Conservation (phyloP, 2,797 vertebrate genomes). For the Luscinia megarhynchos region DNA sequence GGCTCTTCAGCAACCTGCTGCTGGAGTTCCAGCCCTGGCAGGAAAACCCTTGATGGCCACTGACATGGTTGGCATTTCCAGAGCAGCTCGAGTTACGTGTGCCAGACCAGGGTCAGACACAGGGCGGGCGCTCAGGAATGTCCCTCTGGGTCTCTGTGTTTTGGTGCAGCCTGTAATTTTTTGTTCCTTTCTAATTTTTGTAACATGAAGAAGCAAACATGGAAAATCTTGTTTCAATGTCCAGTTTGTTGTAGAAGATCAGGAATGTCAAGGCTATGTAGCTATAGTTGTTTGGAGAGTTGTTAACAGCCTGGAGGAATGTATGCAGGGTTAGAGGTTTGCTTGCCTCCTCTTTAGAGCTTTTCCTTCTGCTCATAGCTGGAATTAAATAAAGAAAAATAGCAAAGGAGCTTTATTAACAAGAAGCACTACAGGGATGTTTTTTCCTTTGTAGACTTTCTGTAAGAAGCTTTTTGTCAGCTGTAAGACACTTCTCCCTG, state of each 20-base stretch:
- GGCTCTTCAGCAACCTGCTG: neutral
- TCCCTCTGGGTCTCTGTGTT: neutral
- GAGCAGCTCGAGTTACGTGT: neutral
- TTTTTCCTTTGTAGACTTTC: neutral
- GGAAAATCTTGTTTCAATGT: slow-evolving; percentile 39
- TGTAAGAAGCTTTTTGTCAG: neutral
- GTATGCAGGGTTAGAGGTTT: neutral
- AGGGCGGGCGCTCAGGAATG: neutral
- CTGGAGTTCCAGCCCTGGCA: neutral
- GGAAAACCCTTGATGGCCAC: neutral
- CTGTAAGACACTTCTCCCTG: neutral
- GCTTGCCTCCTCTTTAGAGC: neutral
- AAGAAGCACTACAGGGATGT: neutral
- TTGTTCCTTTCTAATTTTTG: slow-evolving; percentile 36
- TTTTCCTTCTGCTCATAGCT: neutral
- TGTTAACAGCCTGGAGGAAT: neutral
- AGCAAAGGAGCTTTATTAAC: neutral
- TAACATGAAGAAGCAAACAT: neutral
- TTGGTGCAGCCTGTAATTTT: slow-evolving; percentile 9
- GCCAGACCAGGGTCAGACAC: neutral
- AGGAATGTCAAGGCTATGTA: slow-evolving; percentile 11
- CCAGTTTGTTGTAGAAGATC: slow-evolving; percentile 37
- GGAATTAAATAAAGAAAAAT: neutral
- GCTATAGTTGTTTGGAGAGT: slow-evolving; percentile 1
- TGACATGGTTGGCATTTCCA: neutral